Evolutionary conservation across 1,140 invertebrate genomes (phyloP), one percentile per base, ranked within the genome.

Genomic region (Saccostrea echinata): DNA sequence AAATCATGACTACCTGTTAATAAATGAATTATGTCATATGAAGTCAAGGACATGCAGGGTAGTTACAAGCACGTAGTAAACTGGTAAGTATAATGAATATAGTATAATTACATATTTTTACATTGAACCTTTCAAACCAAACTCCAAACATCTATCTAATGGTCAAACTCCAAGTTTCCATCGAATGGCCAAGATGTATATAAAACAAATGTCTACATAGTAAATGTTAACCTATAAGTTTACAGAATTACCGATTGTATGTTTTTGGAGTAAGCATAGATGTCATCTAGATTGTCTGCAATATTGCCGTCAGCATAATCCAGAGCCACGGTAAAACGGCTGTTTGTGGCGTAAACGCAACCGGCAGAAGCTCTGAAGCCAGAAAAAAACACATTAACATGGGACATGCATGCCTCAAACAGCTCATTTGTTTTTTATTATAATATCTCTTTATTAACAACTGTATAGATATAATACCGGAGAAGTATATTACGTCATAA

Each of bases 271-370:
- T 90, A 92, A 11, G 85, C 85, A 33, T 88, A 55, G 9, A 92
- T 27, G 76, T 91, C 91, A 51, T 91, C 90, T 12, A 91, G 80
- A 43, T 91, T 91, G 24, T 88, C 52, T 21, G 85, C 86, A 1
- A 90, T 84, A 13, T 88, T 88, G 13, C 43, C 61, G 24, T 92
- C 88, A 6, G 90, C 90, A 76, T 90, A 92, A n/a, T 85, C 61
- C 16, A 92, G 30, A 11, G 90, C 91, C 53, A 87, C 86, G 9
- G 91, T 89, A 64, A 91, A 91, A n/a, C 89, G 88, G 43, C 89
- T 90, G 43, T 91, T 91, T 21, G 91, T 91, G 35, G 90, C 51
- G 82, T 90, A 91, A 8, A 91, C 88, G 89, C 91, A 91, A 2
- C 86, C 89, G 9, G 90, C 90, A 6, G 91, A 86, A 13, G 86